Evolutionary conservation across 2,888 invertebrate genomes (phyloP).

Genomic region (Hydriomena furcata): DNA sequence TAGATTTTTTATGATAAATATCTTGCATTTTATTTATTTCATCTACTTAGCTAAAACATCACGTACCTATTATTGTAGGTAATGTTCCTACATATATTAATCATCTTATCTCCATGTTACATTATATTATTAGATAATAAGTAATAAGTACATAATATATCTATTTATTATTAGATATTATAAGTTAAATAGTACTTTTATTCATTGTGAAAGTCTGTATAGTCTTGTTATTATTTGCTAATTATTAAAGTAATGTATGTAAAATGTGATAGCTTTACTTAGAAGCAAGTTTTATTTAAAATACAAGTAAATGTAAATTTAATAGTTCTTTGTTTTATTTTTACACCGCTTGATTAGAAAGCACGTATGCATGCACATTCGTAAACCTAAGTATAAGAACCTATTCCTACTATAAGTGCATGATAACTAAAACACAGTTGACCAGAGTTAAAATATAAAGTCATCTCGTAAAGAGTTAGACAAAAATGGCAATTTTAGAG

Average conservation of each 20-base stretch:
- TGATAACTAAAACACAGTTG: no score
- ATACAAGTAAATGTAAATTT: constrained; percentile 74
- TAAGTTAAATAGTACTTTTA: constrained; percentile 59
- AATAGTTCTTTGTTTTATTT: constrained; percentile 72
- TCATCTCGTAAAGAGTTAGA: no score
- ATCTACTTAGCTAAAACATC: constrained; percentile 49
- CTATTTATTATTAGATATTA: constrained; percentile 67
- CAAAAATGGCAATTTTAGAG: no score
- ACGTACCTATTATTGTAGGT: constrained; percentile 24
- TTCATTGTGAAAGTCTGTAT: constrained; percentile 70
- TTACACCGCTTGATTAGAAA: constrained; percentile 61
- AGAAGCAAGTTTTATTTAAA: constrained; percentile 78
- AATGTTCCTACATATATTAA: constrained; percentile 66
- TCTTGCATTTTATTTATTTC: constrained; percentile 50
- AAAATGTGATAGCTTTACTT: constrained; percentile 82
- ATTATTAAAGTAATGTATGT: constrained; percentile 63
- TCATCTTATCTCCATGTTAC: constrained; percentile 50
- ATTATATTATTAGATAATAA: constrained; percentile 47
- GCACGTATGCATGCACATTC: constrained; percentile 54
- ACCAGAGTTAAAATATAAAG: no score
- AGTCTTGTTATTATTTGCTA: constrained; percentile 77
- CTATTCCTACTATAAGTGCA: no score
- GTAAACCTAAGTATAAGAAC: no score
- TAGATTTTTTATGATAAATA: constrained; percentile 42
- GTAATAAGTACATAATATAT: constrained; percentile 52